Conservation (phyloP, 2,113 vertebrate species). For the Leucosticte australis region DNA sequence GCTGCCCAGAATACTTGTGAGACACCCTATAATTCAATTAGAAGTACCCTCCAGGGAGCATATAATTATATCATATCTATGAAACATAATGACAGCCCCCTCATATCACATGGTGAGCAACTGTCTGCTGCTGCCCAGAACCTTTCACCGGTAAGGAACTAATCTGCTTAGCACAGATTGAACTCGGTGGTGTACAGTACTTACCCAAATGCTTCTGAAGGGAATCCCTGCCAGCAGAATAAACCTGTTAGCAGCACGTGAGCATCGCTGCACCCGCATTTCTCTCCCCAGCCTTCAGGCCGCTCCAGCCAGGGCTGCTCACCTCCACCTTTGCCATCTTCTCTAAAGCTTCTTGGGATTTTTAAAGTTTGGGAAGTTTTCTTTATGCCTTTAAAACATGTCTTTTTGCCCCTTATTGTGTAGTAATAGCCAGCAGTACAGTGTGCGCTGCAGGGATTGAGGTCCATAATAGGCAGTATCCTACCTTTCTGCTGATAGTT, state of each 20-base stretch:
- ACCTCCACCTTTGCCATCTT: neutral
- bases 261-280: rapidly evolving
- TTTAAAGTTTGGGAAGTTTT: neutral
- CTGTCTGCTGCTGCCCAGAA: slow-evolving; percentile 71
- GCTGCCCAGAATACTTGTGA: slow-evolving; percentile 67
- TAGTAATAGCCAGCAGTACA: neutral
- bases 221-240: slow-evolving; percentile 36
- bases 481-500: neutral
- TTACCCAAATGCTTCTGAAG: slow-evolving; percentile 51
- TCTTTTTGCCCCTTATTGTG: neutral
- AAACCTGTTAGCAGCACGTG: slow-evolving; percentile 31
- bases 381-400: neutral
- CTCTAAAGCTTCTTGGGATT: neutral
- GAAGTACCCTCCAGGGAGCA: slow-evolving; percentile 68
- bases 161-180: slow-evolving; percentile 74
- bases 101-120: slow-evolving; percentile 55
- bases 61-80: slow-evolving; percentile 75
- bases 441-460: neutral
- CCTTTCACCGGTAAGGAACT: slow-evolving; percentile 70
- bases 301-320: neutral
- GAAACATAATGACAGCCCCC: slow-evolving; percentile 73
- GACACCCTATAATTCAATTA: slow-evolving; percentile 77
- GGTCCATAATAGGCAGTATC: neutral
- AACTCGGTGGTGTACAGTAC: slow-evolving; percentile 28
- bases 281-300: neutral